Conservation (phyloP, 2,888 invertebrate species). For the Apodemia hepburni region DNA sequence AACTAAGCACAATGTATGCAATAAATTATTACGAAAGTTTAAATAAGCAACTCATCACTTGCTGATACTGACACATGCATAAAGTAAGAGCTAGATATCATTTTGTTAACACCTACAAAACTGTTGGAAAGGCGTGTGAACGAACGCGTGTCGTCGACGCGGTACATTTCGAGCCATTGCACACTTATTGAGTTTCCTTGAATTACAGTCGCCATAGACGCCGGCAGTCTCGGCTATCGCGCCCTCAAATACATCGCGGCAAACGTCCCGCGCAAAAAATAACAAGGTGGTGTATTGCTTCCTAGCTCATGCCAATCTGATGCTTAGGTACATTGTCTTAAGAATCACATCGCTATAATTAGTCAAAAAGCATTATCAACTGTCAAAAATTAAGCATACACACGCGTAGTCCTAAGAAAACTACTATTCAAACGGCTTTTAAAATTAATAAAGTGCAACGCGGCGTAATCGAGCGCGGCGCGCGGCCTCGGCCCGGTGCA, state of each 20-base stretch:
- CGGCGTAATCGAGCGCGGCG: slow-evolving; percentile 59
- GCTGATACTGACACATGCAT: slow-evolving; percentile 13
- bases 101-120: slow-evolving; percentile 10
- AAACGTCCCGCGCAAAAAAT: slow-evolving; percentile 13
- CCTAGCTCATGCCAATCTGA: slow-evolving; percentile 52
- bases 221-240: slow-evolving; percentile 14
- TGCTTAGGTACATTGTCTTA: slow-evolving; percentile 51
- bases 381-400: slow-evolving; percentile 79
- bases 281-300: slow-evolving; percentile 34
- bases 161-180: slow-evolving; percentile 10
- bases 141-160: slow-evolving; percentile 13
- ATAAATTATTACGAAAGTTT: slow-evolving; percentile 3
- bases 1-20: neutral
- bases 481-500: slow-evolving; percentile 76
- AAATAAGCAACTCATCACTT: slow-evolving; percentile 3
- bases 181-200: slow-evolving; percentile 13
- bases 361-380: slow-evolving; percentile 66
- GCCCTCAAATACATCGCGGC: slow-evolving; percentile 8
- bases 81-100: slow-evolving; percentile 1
- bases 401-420: slow-evolving; percentile 73
- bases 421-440: slow-evolving; percentile 66
- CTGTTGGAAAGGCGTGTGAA: slow-evolving; percentile 17
- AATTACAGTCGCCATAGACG: slow-evolving; percentile 13
- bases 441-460: slow-evolving; percentile 69
- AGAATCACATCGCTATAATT: slow-evolving; percentile 59